Percentiles rank a stretch among this genome's conserved stretches.
Evolutionary conservation across 2,797 vertebrate genomes (phyloP).

Genomic region (Arnoldichthys spilopterus): DNA sequence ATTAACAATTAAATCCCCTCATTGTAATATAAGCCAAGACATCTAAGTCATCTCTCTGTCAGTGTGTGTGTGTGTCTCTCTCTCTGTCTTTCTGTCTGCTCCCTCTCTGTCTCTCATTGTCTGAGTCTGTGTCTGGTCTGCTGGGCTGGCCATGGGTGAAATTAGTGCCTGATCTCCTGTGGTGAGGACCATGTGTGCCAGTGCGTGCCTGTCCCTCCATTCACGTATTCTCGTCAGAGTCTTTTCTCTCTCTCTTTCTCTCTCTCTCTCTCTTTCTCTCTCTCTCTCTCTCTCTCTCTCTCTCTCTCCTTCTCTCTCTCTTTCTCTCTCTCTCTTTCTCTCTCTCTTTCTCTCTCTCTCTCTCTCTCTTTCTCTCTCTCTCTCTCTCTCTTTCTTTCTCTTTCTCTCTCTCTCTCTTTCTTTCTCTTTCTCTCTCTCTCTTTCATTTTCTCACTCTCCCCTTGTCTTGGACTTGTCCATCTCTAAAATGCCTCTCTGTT

Average conservation of each 20-base stretch:
- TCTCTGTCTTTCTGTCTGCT: conserved; percentile 36
- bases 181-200: conserved; percentile 38
- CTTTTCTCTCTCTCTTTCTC: conserved; percentile 13
- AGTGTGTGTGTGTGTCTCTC: neutral
- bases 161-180: conserved; percentile 47
- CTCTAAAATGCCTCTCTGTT: too few species aligned
- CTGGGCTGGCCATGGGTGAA: conserved; percentile 46
- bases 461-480: too few species aligned
- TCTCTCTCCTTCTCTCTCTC: too few species aligned
- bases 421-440: too few species aligned
- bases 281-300: too few species aligned
- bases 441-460: too few species aligned
- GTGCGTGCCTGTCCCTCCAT: conserved; percentile 21
- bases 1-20: too few species aligned
- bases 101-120: conserved; percentile 19
- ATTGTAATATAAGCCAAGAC: too few species aligned
- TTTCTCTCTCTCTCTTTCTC: neutral
- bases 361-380: too few species aligned
- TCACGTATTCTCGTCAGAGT: conserved; percentile 22
- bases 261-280: neutral
- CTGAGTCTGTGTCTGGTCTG: conserved; percentile 26
- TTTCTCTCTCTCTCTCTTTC: too few species aligned
- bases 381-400: too few species aligned
- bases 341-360: neutral
- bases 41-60: too few species aligned